Evolutionary conservation across 2,888 invertebrate genomes (phyloP).

Genomic region (Caenorhabditis auriculariae): DNA sequence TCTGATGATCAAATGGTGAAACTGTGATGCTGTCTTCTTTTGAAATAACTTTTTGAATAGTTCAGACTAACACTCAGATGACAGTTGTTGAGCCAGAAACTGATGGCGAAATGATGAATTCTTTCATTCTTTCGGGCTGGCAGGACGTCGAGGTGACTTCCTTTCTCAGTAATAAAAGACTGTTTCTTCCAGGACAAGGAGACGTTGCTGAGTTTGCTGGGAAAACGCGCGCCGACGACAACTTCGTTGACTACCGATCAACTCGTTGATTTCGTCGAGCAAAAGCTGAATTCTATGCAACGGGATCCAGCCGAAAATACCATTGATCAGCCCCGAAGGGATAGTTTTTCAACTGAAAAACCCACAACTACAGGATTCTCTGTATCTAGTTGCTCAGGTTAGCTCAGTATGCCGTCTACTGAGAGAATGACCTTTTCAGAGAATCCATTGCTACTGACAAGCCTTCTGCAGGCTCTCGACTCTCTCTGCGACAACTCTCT

Average conservation of each 20-base stretch:
- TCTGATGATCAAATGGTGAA: not conserved
- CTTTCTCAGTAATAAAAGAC: not conserved
- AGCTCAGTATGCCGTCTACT: not conserved
- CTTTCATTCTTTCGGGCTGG: conserved; percentile 41
- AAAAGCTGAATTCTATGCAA: conserved; percentile 20
- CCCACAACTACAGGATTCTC: conserved; percentile 11
- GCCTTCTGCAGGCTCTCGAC: conserved; percentile 28
- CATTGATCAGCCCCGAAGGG: no score
- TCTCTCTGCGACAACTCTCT: conserved; percentile 28
- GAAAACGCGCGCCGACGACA: conserved; percentile 5
- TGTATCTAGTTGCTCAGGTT: conserved; percentile 15
- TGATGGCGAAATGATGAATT: conserved; percentile 29
- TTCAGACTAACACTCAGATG: not conserved
- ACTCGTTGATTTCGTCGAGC: conserved; percentile 3
- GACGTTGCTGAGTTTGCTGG: conserved; percentile 19
- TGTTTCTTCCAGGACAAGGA: conserved; percentile 21
- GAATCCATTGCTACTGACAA: conserved; percentile 23
- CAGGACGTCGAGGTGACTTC: conserved; percentile 18
- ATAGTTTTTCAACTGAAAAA: conserved; percentile 9
- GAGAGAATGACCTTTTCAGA: conserved; percentile 16
- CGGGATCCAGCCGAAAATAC: no score
- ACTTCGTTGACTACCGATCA: conserved; percentile 1
- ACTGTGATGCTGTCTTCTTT: no score
- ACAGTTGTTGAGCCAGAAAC: no score
- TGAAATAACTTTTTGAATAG: no score